These are phyloP conservation scores for Latrodectus elegans DNA, from an alignment of 2,888 invertebrate species.

Conservation along the genomic window DNA sequence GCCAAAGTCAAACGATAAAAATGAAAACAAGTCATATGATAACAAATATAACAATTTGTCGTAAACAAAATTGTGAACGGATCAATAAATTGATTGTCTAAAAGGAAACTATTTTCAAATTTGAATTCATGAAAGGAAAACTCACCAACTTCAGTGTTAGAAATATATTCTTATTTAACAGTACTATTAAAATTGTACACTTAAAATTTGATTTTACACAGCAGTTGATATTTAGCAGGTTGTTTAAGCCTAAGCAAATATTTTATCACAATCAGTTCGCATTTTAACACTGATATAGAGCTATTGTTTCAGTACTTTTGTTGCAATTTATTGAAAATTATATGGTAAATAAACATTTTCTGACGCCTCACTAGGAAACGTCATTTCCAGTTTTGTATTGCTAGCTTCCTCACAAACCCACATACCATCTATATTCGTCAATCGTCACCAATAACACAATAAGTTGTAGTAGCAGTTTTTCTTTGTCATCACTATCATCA, in stretches of 20 bases:
- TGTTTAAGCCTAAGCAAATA: constrained; percentile 59
- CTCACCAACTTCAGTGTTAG: too few relatives aligned
- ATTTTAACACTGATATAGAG: constrained; percentile 9
- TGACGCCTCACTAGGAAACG: constrained; percentile 15
- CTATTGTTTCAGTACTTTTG: background rate
- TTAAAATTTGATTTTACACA: too few relatives aligned
- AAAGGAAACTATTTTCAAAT: background rate
- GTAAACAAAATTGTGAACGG: background rate
- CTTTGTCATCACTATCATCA: constrained; percentile 30
- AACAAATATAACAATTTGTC: background rate
- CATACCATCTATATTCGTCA: constrained; percentile 66
- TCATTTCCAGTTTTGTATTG: constrained; percentile 30
- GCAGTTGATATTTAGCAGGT: background rate
- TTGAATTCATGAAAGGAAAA: too few relatives aligned
- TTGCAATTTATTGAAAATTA: background rate
- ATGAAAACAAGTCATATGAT: too few relatives aligned
- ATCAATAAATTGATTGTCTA: background rate
- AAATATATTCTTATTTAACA: too few relatives aligned
- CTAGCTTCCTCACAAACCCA: constrained; percentile 41
- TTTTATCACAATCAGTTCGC: constrained; percentile 31
- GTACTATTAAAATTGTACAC: too few relatives aligned
- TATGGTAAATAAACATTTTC: background rate
- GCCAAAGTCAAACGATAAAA: too few relatives aligned
- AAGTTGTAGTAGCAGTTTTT: constrained; percentile 53
- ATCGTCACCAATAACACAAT: constrained; percentile 31